Evolutionary conservation across 1,140 invertebrate genomes (phyloP).

Genomic region (Drosophila kikkawai): DNA sequence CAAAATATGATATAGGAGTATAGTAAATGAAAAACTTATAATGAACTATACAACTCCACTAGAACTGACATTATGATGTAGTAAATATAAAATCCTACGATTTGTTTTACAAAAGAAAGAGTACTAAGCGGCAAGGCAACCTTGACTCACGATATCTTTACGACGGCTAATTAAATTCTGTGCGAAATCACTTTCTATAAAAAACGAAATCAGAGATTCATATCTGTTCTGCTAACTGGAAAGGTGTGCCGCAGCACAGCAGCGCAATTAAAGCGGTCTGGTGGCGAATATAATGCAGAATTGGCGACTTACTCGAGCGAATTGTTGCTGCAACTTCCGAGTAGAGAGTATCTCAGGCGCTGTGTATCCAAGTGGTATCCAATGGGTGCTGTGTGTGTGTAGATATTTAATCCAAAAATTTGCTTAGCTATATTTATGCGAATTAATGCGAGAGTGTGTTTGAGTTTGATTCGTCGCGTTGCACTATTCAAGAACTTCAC

Average conservation of each 20-base stretch:
- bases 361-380: conserved; percentile 74
- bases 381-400: conserved; percentile 63
- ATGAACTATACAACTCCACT: not conserved
- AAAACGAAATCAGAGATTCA: conserved; percentile 30
- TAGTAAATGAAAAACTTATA: too few species aligned
- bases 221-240: conserved; percentile 39
- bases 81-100: not conserved
- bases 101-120: not conserved
- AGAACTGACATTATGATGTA: not conserved
- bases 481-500: conserved; percentile 59
- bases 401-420: conserved; percentile 74
- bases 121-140: conserved; percentile 6
- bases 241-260: conserved; percentile 31
- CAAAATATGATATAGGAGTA: too few species aligned
- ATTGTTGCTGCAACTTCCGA: conserved; percentile 61
- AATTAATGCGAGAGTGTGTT: conserved; percentile 44
- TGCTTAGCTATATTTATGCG: conserved; percentile 48
- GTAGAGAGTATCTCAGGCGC: conserved; percentile 50
- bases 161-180: conserved; percentile 26
- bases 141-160: conserved; percentile 45
- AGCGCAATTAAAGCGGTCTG: not conserved
- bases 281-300: conserved; percentile 18
- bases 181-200: conserved; percentile 18
- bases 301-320: conserved; percentile 70
- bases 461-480: conserved; percentile 40